Base-by-base conservation (phyloP, 2,888 invertebrate species). In the Galeruca laticollis region DNA sequence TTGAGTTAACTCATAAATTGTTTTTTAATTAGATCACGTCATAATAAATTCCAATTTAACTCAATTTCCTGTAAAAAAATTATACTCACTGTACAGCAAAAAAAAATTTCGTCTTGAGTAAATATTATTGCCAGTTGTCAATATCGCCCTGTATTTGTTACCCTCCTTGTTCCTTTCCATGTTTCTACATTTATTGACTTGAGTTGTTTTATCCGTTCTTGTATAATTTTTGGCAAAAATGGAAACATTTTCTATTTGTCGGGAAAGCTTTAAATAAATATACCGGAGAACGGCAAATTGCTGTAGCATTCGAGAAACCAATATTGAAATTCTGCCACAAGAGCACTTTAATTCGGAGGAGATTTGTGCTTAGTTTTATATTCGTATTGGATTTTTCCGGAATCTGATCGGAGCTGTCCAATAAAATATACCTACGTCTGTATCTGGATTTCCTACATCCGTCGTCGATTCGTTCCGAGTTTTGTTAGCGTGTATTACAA, bases 391-490 rank as follows among this genome's bases (percentile, higher is more conserved):
- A 72, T 76, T 74, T 68, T 72, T 52, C 70, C 31, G 57, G 69
- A 75, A 78, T 77, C 77, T 75, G 77, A 77, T 76, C 73, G 74
- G 74, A 68, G 70, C 73, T 71, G 77, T 76, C 76, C 77, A 76
- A 79, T 78, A 79, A 78, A 79, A 77, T 78, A 74, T 77, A 76
- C 72, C 76, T 77, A 76, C 76, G 75, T 74, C 74, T 79, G 75
- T 68, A 75, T 75, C 70, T 68, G 73, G 75, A 76, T 75, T 60
- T 76, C 74, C 73, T 73, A 74, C 76, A 76, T 76, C 74, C 75
- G 31, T 52, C 51, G 67, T 52, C 51, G 67, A 57, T 70, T 70
- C 69, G 69, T 73, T 63, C 52, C 51, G 8, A 54, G 35, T 59
- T 64, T 67, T 75, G 68, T 66, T 60, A 63, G 63, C 68, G 51